These are phyloP conservation scores for Pomacea canaliculata DNA, from an alignment of 2,888 invertebrate genomes.

Conservation along the genomic window DNA sequence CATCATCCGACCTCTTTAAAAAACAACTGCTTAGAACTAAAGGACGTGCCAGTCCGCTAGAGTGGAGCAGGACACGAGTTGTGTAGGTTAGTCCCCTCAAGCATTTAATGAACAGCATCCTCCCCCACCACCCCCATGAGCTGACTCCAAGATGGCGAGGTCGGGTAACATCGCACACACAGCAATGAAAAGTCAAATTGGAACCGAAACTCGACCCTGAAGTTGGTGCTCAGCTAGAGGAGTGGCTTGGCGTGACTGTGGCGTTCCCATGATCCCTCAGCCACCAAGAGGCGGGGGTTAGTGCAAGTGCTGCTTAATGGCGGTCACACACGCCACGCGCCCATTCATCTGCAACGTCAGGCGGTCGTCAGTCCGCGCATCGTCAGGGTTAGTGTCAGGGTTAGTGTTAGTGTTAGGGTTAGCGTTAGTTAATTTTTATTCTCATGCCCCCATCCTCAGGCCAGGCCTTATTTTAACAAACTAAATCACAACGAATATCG, in stretches of 20 bases:
- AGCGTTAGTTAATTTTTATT: too few species aligned
- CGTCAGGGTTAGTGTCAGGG: too few species aligned
- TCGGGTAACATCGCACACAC: slow-evolving; percentile 5
- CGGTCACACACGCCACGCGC: slow-evolving; percentile 12
- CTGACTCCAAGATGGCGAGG: neutral
- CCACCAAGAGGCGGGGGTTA: slow-evolving; percentile 7
- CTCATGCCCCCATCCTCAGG: too few species aligned
- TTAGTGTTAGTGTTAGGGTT: too few species aligned
- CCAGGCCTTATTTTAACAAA: too few species aligned
- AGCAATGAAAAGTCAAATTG: slow-evolving; percentile 25
- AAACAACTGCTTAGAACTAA: neutral
- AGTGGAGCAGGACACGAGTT: neutral
- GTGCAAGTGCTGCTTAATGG: slow-evolving; percentile 8
- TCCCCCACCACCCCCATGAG: neutral
- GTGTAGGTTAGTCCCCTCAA: neutral
- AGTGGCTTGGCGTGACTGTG: slow-evolving; percentile 10
- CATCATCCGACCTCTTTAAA: neutral
- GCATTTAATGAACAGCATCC: slow-evolving; percentile 18
- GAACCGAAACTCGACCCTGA: slow-evolving; percentile 15
- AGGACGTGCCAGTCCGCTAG: neutral
- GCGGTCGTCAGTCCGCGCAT: too few species aligned
- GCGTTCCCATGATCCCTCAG: slow-evolving; percentile 8
- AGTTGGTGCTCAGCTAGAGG: neutral
- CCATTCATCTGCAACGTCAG: neutral
- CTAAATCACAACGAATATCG: too few species aligned